Evolutionary conservation across 2,797 vertebrate genomes (phyloP), one percentile per base, ranked within the genome.

Genomic region (Girardinus metallicus): DNA sequence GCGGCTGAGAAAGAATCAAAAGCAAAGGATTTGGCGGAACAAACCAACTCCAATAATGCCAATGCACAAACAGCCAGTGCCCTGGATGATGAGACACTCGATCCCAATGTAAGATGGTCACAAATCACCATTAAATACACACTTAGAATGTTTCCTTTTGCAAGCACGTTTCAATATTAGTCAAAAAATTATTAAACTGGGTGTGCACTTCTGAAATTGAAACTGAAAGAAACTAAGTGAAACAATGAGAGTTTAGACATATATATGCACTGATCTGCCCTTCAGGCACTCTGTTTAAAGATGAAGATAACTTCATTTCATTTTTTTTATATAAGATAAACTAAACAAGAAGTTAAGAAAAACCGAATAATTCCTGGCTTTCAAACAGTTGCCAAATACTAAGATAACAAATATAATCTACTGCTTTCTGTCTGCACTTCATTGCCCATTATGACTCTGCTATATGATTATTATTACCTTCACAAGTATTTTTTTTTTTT

Each of bases 1-100:
- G 94, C 93, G 2, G 95, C 96, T 0, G 98, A 99, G 87, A 99
- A 99, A 92, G 98, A 98, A 75, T 95, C 96, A 47, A 98, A 95
- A 86, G 31, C 77, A 31, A 95, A 96, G 81, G 95, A 96, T 26
- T 92, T 87, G 53, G 78, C 81, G 41, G 91, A 91, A 36, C 90
- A 95, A 82, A 97, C 96, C n/a, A 96, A 97, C 76, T 89, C 94
- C 82, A 95, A 87, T 83, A 96, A 97, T 88, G 93, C 96, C n/a
- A 81, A 1, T 51, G 84, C 15, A 1, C 73, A 92, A 71, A 84
- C 91, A 84, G 83, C 53, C 16, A 85, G 51, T 77, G 86, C 0
- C 6, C 51, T 89, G 1, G 98, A 99, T 82, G 99, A 99, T 74
- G 98, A 99, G 90, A 96, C 84, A 0, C 94, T 99, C 78, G 98